Evolutionary conservation across 2,888 invertebrate genomes (phyloP), one percentile per base, ranked within the genome.

Genomic region (Hemicrepidius hirtus): DNA sequence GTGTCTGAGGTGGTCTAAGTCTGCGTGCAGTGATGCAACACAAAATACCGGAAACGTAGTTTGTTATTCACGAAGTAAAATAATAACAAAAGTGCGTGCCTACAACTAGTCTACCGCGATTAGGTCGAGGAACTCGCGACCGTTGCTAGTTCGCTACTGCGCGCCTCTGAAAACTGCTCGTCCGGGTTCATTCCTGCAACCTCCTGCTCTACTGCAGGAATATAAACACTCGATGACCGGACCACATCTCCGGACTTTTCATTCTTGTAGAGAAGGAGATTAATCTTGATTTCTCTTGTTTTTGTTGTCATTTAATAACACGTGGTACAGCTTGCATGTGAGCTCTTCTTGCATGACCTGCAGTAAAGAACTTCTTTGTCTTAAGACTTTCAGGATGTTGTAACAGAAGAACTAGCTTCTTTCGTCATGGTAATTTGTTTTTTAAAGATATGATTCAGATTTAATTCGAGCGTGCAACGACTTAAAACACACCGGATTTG

Each of bases 81-180:
- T 68, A 63, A 70, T 68, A 71, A 77, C 65, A 74, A 75, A 75
- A 71, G 75, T 77, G 76, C 78, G 76, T 79, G 76, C 74, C 73
- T 76, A 76, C 73, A 69, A 71, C 75, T 77, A 75, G 71, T 73
- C 76, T 75, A 76, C 76, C 50, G 77, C 66, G 77, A 78, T 79
- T 79, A 79, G 80, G 79, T 80, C 80, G 79, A 78, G 76, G 80
- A 71, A 76, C 79, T 74, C 73, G 67, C 68, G 70, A 68, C 74
- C 71, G 71, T 35, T 57, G 74, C 37, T 53, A 35, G 64, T 57
- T 63, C 66, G 68, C 70, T 74, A 74, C 74, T 74, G 67, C 74
- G 74, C 69, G 59, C 18, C 63, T 37, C 32, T 44, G 59, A 63
- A 24, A 53, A 28, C 63, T 41, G 44, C 50, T 57, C 40, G 64